Evolutionary conservation across 2,113 vertebrate genomes (phyloP), one percentile per base, ranked within the genome.

Genomic region (Tychaedon coryphoeus): DNA sequence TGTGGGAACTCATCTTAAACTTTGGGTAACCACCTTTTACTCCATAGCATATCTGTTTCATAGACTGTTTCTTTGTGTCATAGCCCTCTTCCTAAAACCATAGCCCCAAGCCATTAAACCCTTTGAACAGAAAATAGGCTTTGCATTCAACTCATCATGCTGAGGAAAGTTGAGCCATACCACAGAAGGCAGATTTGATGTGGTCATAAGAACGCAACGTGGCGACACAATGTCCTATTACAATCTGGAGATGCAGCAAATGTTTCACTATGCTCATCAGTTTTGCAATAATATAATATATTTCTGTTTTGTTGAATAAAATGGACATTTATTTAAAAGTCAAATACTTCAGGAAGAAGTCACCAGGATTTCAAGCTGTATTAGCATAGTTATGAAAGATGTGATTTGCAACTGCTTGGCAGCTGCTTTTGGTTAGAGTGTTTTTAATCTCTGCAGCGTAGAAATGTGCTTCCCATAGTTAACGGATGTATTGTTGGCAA

Each of bases 391-490:
- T 96, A 74, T 74, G 76, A 86, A 92, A 92, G 56, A 74, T 25
- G 31, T 77, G 72, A 92, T 91, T 86, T 93, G 80, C 60, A 89
- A 93, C 33, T 71, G 28, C 5, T 28, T 81, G 83, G 48, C 89
- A 84, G 94, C 48, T 93, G 92, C 25, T 87, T 93, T 95, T 92
- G 23, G 34, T 95, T 92, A 78, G 53, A 81, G 72, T 81, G 56
- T 64, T 96, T 94, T 96, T 88, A 93, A 90, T 92, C 86, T 96
- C 64, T 54, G 31, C 72, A 95, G 22, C 60, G 40, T 16, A 77
- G 60, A 83, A 95, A 93, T 83, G 64, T 80, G 61, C 80, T 96
- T 96, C 76, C 65, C 65, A 72, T 86, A 48, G 64, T 95, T 84
- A 92, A 72, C 0, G 7, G 69, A 92, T 89, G 19, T 65, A 71